Evolutionary conservation across 2,888 invertebrate genomes (phyloP), one percentile per base, ranked within the genome.

Genomic region (Choreutis nemorana): DNA sequence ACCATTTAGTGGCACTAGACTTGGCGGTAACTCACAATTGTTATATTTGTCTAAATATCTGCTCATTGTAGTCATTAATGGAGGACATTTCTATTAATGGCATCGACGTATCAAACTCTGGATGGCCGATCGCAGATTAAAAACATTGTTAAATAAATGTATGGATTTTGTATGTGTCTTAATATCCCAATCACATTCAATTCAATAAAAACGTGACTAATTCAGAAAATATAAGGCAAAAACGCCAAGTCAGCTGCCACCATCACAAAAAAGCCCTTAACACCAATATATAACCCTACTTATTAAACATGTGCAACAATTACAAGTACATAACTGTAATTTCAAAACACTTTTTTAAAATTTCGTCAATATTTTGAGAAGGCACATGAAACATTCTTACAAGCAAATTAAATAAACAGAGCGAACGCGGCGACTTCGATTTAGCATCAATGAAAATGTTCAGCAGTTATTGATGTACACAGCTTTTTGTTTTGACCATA

Each of bases 361-460:
- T 50, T 58, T 57, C 45, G 13, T 58, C 49, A 58, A 61, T 60
- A 67, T 56, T 64, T 63, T 75, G 68, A 68, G 71, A 78, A 78
- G 78, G 78, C 78, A 78, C 78, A 77, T 78, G 77, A 68, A 75
- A 72, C 59, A 12, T 65, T 59, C 67, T 72, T 77, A 73, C 46
- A 59, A 72, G 72, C 54, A 67, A 72, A 77, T 60, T 50, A 67
- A 66, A n/a, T n/a, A n/a, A n/a, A n/a, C n/a, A n/a, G n/a, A n/a
- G n/a, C n/a, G n/a, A n/a, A n/a, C n/a, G n/a, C n/a, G n/a, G n/a
- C n/a, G n/a, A n/a, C n/a, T n/a, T n/a, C n/a, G n/a, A n/a, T n/a
- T n/a, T n/a, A n/a, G n/a, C n/a, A n/a, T n/a, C n/a, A n/a, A n/a
- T n/a, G n/a, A n/a, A n/a, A n/a, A n/a, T n/a, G n/a, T n/a, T n/a